Conservation (phyloP, 2,797 vertebrate species). For the Chlorospingus semifuscus region DNA sequence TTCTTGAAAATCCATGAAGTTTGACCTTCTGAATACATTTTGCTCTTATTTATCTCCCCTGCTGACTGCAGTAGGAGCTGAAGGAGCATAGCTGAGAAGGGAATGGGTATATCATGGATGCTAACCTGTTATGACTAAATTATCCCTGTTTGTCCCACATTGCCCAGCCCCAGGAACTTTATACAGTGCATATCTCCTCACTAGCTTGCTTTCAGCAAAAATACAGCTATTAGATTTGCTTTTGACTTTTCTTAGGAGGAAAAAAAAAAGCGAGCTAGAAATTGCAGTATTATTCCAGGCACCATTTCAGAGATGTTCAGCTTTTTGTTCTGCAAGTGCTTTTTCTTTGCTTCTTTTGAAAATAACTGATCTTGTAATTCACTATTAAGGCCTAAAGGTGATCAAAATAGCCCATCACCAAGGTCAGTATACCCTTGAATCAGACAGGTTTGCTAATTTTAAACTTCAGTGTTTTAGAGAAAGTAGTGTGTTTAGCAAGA, state of each 20-base stretch:
- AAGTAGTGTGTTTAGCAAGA: background rate
- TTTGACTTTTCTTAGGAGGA: background rate
- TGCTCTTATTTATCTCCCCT: background rate
- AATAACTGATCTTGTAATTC: background rate
- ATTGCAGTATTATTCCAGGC: constrained; percentile 2
- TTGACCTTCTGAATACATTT: constrained; percentile 33
- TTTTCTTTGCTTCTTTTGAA: constrained; percentile 1
- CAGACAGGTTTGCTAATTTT: constrained; percentile 28
- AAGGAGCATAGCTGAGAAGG: background rate
- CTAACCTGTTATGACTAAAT: constrained; percentile 3
- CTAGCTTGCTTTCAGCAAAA: background rate
- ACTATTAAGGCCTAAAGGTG: background rate
- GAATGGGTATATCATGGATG: background rate
- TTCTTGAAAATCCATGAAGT: constrained; percentile 17
- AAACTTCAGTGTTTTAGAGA: constrained; percentile 19
- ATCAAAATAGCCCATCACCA: background rate
- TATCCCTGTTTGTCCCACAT: background rate
- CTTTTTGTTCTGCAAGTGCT: background rate
- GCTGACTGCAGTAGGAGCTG: background rate
- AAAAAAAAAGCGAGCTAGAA: background rate
- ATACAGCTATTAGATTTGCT: background rate
- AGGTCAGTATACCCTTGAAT: constrained; percentile 10
- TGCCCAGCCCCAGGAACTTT: background rate
- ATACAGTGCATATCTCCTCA: background rate
- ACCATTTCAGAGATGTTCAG: background rate